Percentiles rank a stretch among this genome's conserved stretches.
Conservation (phyloP, 2,888 invertebrate species). For the Piscicola geometra region DNA sequence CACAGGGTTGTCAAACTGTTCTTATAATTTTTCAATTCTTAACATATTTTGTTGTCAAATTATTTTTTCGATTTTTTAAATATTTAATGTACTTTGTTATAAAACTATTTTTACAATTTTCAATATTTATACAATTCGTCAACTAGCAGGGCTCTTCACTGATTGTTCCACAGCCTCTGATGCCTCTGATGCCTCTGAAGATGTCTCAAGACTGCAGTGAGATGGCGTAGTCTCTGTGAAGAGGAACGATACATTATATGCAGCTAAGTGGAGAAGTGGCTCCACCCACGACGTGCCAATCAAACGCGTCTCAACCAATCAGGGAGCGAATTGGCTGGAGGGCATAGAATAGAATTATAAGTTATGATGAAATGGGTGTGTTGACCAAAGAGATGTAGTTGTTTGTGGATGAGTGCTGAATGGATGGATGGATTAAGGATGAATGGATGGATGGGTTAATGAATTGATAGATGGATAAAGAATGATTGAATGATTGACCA, state of each 20-base stretch:
- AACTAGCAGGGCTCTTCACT: too few relatives aligned
- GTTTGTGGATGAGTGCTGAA: conserved; percentile 5
- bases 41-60: too few relatives aligned
- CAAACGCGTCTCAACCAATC: not conserved
- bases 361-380: conserved; percentile 12
- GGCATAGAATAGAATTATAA: conserved; percentile 10
- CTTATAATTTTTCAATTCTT: too few relatives aligned
- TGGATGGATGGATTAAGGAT: not conserved
- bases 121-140: too few relatives aligned
- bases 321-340: not conserved
- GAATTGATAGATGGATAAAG: not conserved
- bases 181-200: too few relatives aligned
- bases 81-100: too few relatives aligned
- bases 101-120: too few relatives aligned
- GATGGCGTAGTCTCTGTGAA: too few relatives aligned
- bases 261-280: not conserved
- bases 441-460: conserved; percentile 3
- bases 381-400: conserved; percentile 10
- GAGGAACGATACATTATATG: not conserved
- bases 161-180: too few relatives aligned
- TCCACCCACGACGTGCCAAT: not conserved
- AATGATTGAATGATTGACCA: not conserved
- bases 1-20: too few relatives aligned
- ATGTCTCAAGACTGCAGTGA: too few relatives aligned
- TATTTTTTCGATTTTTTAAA: too few relatives aligned